These are phyloP conservation scores for Coelinius sp. DNA, from an alignment of 2,888 invertebrate species.

Conservation along the genomic window DNA sequence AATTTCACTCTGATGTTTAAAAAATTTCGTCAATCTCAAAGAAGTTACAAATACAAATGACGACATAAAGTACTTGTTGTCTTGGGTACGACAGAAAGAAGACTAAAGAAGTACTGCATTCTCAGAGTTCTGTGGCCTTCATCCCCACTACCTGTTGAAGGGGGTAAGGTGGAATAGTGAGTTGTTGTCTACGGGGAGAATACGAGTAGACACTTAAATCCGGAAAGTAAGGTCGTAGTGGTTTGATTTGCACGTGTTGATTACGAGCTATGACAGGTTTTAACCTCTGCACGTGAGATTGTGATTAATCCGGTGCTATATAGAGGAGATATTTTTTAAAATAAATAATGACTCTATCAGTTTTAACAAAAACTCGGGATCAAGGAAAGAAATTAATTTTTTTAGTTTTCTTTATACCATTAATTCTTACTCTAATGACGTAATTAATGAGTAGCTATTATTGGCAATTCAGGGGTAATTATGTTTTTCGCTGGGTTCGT, in stretches of 20 bases:
- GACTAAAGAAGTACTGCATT: constrained; percentile 27
- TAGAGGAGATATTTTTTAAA: not conserved
- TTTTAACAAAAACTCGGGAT: not conserved
- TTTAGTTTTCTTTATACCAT: not conserved
- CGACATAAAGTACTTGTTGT: constrained; percentile 3
- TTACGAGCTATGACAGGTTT: not conserved
- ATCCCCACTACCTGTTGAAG: constrained; percentile 56
- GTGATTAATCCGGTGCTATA: not conserved
- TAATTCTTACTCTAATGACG: too few relatives aligned
- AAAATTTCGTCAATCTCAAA: not conserved
- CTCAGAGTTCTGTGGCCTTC: constrained; percentile 58
- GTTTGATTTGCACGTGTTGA: constrained; percentile 38
- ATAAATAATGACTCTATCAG: not conserved
- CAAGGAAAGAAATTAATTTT: not conserved
- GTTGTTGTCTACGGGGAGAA: not conserved
- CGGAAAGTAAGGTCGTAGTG: constrained; percentile 51
- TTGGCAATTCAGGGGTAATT: not conserved
- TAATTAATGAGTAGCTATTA: not conserved
- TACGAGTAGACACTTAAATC: constrained; percentile 38
- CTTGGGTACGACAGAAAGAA: constrained; percentile 20
- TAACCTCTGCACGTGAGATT: not conserved
- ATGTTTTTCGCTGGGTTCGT: not conserved
- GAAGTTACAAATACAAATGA: not conserved
- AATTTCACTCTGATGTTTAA: not conserved
- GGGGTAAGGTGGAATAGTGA: not conserved